Conservation (phyloP, 2,797 vertebrate genomes). For the Chaunax sp. region DNA sequence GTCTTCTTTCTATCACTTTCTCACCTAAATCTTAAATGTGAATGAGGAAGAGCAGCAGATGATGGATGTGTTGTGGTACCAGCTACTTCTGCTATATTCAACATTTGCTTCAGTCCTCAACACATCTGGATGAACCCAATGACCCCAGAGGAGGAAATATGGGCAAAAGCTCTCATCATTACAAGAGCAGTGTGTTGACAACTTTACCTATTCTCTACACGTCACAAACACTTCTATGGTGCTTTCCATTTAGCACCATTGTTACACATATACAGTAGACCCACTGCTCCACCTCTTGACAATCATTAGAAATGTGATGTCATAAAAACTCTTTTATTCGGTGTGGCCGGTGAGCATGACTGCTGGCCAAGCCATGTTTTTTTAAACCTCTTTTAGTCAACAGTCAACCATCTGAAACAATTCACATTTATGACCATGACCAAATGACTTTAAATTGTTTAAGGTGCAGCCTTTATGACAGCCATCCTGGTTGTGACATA, state of each 20-base stretch:
- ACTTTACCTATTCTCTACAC: background rate
- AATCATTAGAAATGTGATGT: background rate
- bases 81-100: conserved; percentile 33
- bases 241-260: background rate
- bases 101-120: conserved; percentile 5
- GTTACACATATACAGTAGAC: background rate
- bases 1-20: conserved; percentile 23
- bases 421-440: background rate
- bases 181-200: conserved; percentile 14
- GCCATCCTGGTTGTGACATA: background rate
- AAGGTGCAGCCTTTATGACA: background rate
- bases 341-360: background rate
- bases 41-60: conserved; percentile 30
- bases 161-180: background rate
- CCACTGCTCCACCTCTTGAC: background rate
- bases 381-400: background rate
- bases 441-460: background rate
- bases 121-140: conserved; percentile 15
- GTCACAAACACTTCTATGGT: conserved; percentile 2
- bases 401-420: background rate
- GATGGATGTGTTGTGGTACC: conserved; percentile 33
- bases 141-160: background rate
- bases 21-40: conserved; percentile 54
- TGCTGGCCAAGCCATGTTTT: background rate
- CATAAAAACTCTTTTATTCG: background rate